Evolutionary conservation across 2,113 vertebrate genomes (phyloP).

Genomic region (Sinocyclocheilus grahami): DNA sequence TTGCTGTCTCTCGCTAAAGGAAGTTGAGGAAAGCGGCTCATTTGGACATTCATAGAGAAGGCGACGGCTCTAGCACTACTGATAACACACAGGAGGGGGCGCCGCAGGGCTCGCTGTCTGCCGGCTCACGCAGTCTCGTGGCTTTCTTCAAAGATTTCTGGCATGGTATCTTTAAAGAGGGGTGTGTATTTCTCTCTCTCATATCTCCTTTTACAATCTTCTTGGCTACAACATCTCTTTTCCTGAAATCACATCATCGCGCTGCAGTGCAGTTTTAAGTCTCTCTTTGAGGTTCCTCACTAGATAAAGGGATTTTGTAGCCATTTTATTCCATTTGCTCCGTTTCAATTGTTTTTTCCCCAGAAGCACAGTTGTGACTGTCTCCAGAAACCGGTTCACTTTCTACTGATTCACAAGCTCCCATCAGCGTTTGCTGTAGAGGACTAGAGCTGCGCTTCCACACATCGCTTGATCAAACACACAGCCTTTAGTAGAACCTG

Average conservation of each 20-base stretch:
- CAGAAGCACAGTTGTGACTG: no score
- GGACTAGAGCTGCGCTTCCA: background rate
- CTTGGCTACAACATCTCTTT: slow-evolving; percentile 61
- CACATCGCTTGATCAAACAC: background rate
- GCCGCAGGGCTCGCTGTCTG: slow-evolving; percentile 81
- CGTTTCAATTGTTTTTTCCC: background rate
- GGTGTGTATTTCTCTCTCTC: slow-evolving; percentile 87
- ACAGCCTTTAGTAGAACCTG: background rate
- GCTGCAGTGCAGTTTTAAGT: background rate
- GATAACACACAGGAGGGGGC: slow-evolving; percentile 96
- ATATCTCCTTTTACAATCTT: slow-evolving; percentile 24
- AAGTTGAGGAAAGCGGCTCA: slow-evolving; percentile 98
- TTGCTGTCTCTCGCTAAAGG: slow-evolving; percentile 90
- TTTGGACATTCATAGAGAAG: slow-evolving; percentile 98
- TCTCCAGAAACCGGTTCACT: background rate
- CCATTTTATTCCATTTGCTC: slow-evolving; percentile 1
- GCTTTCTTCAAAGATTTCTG: slow-evolving; percentile 96
- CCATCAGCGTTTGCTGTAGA: background rate
- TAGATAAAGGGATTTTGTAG: slow-evolving; percentile 14
- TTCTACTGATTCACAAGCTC: background rate
- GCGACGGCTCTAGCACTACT: slow-evolving; percentile 98
- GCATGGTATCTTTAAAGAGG: slow-evolving; percentile 97
- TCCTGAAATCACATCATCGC: background rate
- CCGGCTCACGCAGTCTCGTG: slow-evolving; percentile 84
- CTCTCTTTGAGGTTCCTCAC: background rate